These are phyloP conservation scores for Myotis vivesi DNA, from an alignment of 2,797 vertebrate genomes.

Conservation along the genomic window DNA sequence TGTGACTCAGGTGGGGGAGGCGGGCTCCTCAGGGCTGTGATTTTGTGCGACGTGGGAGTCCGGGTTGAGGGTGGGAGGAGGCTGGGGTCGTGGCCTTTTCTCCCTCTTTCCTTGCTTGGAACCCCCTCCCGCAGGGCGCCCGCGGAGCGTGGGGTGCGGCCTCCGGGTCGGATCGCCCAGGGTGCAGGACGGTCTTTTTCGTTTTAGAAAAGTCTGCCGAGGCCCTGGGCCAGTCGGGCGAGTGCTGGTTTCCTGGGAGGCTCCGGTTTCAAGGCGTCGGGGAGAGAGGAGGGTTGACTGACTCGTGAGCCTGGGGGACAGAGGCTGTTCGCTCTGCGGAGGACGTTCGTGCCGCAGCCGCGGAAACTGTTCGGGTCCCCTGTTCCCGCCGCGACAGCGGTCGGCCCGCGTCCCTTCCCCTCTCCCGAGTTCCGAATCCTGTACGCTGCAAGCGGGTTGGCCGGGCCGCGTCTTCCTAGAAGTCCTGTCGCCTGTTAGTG, in stretches of 20 bases:
- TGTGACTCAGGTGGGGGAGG: background rate
- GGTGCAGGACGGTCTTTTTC: background rate
- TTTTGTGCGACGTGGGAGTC: background rate
- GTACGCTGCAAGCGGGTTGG: constrained; percentile 63
- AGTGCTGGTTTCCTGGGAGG: background rate
- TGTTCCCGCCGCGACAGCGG: fast-evolving
- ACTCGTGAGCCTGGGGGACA: background rate
- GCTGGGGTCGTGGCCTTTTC: background rate
- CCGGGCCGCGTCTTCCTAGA: background rate
- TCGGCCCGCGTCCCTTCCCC: background rate
- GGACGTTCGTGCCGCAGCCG: background rate
- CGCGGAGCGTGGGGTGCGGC: background rate
- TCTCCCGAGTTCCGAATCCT: background rate
- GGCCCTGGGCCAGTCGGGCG: fast-evolving
- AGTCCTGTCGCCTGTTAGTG: background rate
- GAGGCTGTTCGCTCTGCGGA: background rate
- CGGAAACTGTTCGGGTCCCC: background rate
- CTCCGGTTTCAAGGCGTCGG: background rate
- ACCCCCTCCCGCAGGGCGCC: background rate
- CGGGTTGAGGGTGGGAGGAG: background rate
- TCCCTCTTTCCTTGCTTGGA: background rate
- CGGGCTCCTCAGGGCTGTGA: background rate
- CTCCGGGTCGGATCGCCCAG: background rate
- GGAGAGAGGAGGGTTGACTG: background rate
- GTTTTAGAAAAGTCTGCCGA: constrained; percentile 26